Percentiles rank a stretch among this genome's conserved stretches.
These are phyloP conservation scores for Steinernema carpocapsae DNA, from an alignment of 2,888 invertebrate genomes.

Conservation along the genomic window DNA sequence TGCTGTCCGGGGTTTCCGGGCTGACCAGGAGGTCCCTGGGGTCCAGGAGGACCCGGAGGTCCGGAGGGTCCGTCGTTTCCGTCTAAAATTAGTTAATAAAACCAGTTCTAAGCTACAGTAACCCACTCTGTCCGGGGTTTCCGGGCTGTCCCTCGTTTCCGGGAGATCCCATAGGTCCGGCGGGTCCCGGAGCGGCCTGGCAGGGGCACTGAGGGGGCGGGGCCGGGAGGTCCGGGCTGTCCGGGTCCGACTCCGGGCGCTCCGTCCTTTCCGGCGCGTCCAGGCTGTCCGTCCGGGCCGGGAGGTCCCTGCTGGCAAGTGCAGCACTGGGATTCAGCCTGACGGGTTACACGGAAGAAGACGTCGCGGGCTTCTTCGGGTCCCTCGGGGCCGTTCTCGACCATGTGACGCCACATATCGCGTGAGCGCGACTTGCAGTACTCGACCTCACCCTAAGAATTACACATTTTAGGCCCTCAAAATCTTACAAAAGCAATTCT, in stretches of 20 bases:
- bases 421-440: conserved; percentile 59
- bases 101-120: not conserved
- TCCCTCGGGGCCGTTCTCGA: conserved; percentile 54
- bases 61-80: conserved; percentile 60
- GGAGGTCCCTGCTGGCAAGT: conserved; percentile 61
- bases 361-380: conserved; percentile 51
- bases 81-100: conserved; percentile 18
- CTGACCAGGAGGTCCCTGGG: conserved; percentile 55
- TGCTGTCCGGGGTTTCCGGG: conserved; percentile 51
- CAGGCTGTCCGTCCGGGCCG: conserved; percentile 49
- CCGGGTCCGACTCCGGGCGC: conserved; percentile 57
- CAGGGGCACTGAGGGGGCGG: conserved; percentile 43
- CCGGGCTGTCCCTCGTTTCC: conserved; percentile 43
- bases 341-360: conserved; percentile 59
- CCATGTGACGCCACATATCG: conserved; percentile 62
- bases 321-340: conserved; percentile 61
- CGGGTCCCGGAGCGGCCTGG: conserved; percentile 74
- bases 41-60: conserved; percentile 58
- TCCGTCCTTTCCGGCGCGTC: conserved; percentile 50
- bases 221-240: conserved; percentile 57
- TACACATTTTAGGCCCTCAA: no score
- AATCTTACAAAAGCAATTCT: no score
- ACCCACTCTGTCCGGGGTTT: conserved; percentile 43
- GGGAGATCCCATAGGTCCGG: conserved; percentile 69
- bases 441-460: conserved; percentile 57